Base-by-base conservation (phyloP, 2,113 vertebrate species). In the Tachuris rubrigastra region DNA sequence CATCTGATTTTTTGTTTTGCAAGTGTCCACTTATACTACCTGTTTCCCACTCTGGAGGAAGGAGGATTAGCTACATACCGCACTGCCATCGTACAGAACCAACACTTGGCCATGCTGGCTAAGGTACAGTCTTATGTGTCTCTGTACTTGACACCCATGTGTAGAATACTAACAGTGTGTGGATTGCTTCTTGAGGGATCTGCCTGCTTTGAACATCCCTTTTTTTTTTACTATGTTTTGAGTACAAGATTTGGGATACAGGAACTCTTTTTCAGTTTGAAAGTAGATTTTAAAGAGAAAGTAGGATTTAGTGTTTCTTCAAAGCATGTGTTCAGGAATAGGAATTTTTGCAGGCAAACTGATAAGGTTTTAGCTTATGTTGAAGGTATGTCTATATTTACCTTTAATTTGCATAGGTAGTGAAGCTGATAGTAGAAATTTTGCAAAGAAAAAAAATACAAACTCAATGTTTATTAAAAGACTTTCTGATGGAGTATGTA, bases 51-150 rank as follows among this genome's bases (percentile, higher is more conserved):
- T 39, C 97, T 99, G 90, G 99, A 99, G 95, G 99, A 99, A 97
- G 99, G 99, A 74, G 99, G 99, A 24, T 97, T 99, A 92, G 99
- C 99, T 39, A 99, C 99, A 0, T 99, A 99, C 91, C 98, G 99
- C 67, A 99, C 99, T 3, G 99, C 99, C 92, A 99, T 99, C 2
- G 99, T 99, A 14, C 99, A 99, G 98, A 99, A 99, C 94, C 99
- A 99, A 22, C 99, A 99, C 97, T 98, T 99, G 58, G 99, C 99
- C 91, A 99, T 99, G 99, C 94, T 99, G 33, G 99, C 99, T 28
- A 99, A 99, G 99, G 99, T 99, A 98, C 28, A 49, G n/a, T 27
- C 59, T 20, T 65, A 8, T 20, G 3, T 2, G 0, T 52, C 39
- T 81, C 20, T 77, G 14, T 37, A 3, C 63, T 73, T 69, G 56